These are phyloP conservation scores for Globodera ellingtonae DNA, from an alignment of 1,140 invertebrate genomes.

Conservation along the genomic window DNA sequence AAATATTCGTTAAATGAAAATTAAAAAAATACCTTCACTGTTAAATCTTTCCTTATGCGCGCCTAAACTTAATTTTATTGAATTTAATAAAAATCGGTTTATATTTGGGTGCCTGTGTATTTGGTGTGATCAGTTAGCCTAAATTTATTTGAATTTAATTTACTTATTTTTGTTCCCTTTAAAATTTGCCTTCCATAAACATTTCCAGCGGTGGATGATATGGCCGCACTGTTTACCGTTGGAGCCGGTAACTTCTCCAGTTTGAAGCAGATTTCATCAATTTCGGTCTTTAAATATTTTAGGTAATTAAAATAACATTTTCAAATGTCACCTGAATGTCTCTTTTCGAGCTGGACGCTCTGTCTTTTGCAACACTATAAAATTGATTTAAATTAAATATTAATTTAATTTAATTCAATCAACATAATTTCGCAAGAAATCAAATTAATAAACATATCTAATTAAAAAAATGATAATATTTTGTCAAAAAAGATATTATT, in stretches of 20 bases:
- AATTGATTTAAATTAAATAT: constrained; percentile 11
- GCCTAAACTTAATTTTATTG: constrained; percentile 39
- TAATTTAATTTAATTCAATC: no score
- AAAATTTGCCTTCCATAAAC: constrained; percentile 49
- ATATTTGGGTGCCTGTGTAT: constrained; percentile 66
- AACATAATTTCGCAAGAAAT: no score
- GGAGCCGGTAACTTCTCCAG: constrained; percentile 58
- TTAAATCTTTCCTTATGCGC: constrained; percentile 70
- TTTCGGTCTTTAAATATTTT: constrained; percentile 54
- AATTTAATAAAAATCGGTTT: background rate
- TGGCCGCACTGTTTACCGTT: constrained; percentile 55
- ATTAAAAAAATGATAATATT: no score
- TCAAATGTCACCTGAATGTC: constrained; percentile 52
- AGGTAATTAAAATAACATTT: background rate
- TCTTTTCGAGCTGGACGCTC: constrained; percentile 53
- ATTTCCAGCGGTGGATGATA: constrained; percentile 57
- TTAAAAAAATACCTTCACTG: constrained; percentile 56
- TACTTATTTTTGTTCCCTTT: background rate
- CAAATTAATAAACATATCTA: no score
- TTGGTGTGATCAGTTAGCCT: constrained; percentile 63
- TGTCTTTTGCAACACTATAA: constrained; percentile 56
- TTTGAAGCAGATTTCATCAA: constrained; percentile 61
- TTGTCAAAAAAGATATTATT: no score
- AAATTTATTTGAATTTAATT: background rate
- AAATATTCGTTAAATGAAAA: no score